A percentile compares a stretch with the other conserved stretches of the same genome.
Evolutionary conservation across 2,888 invertebrate species (phyloP).

Genomic region (Catocala fraxini): DNA sequence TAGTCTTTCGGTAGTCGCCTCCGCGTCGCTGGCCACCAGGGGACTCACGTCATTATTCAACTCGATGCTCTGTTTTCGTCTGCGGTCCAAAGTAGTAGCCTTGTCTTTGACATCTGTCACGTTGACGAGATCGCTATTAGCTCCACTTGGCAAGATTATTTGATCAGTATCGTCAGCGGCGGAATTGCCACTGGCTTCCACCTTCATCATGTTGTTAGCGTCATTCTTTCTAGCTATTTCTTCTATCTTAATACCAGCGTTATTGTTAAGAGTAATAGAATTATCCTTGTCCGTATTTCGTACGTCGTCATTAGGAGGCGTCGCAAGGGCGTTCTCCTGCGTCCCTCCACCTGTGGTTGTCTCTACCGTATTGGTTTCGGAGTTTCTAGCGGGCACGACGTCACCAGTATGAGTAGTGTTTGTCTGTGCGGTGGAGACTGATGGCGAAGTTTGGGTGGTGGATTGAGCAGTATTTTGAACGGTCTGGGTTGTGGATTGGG

Average conservation of each 20-base stretch:
- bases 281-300: conserved; percentile 59
- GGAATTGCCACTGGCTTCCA: conserved; percentile 55
- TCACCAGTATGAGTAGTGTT: conserved; percentile 82
- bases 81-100: conserved; percentile 73
- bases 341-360: conserved; percentile 62
- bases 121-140: conserved; percentile 47
- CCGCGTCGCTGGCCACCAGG: conserved; percentile 40
- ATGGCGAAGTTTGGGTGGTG: conserved; percentile 81
- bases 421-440: conserved; percentile 80
- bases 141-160: conserved; percentile 52
- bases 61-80: conserved; percentile 65
- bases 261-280: conserved; percentile 49
- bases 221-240: conserved; percentile 69
- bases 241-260: conserved; percentile 70
- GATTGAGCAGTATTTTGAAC: conserved; percentile 83
- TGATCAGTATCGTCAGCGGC: conserved; percentile 46
- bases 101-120: conserved; percentile 53
- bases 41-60: conserved; percentile 59
- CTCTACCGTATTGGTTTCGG: conserved; percentile 65
- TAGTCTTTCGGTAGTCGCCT: conserved; percentile 44
- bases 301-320: conserved; percentile 42
- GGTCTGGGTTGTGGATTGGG: conserved; percentile 84
- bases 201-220: conserved; percentile 55
- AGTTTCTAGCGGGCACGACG: conserved; percentile 59
- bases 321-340: conserved; percentile 53